Percentiles rank a stretch among this genome's conserved stretches.
Conservation (phyloP, 2,113 vertebrate genomes). For the Syrrhaptes paradoxus region DNA sequence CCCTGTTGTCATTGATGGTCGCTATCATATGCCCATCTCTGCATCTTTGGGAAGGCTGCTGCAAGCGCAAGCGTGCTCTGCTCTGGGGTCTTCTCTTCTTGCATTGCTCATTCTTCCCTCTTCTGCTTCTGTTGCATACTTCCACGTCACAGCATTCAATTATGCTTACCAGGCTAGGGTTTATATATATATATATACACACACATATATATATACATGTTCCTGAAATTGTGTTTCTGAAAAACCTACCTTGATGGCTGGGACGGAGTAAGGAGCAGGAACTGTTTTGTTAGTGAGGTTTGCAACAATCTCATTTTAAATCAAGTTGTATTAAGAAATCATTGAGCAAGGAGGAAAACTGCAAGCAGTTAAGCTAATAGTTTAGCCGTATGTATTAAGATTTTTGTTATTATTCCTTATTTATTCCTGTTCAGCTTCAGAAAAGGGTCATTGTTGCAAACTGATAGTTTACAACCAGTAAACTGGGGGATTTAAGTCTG, state of each 20-base stretch:
- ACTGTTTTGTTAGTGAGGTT: neutral
- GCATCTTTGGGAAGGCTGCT: neutral
- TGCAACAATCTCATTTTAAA: neutral
- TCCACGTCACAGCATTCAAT: neutral
- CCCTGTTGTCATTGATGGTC: neutral
- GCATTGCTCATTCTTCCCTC: neutral
- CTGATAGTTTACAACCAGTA: neutral
- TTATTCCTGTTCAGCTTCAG: neutral
- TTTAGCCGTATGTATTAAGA: neutral
- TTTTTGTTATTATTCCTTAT: neutral
- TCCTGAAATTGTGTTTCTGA: neutral
- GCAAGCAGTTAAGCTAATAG: neutral
- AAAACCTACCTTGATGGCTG: neutral
- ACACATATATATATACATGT: neutral
- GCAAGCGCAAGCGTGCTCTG: neutral
- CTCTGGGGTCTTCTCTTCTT: neutral
- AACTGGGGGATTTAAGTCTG: neutral
- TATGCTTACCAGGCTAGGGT: neutral
- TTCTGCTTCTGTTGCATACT: neutral
- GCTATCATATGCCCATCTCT: fast-evolving
- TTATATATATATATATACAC: no score
- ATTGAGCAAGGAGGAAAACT: neutral
- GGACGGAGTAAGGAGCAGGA: neutral
- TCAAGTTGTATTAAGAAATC: neutral
- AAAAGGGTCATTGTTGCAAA: neutral